Conservation (phyloP, 2,113 vertebrate species). For the Prunella himalayana region DNA sequence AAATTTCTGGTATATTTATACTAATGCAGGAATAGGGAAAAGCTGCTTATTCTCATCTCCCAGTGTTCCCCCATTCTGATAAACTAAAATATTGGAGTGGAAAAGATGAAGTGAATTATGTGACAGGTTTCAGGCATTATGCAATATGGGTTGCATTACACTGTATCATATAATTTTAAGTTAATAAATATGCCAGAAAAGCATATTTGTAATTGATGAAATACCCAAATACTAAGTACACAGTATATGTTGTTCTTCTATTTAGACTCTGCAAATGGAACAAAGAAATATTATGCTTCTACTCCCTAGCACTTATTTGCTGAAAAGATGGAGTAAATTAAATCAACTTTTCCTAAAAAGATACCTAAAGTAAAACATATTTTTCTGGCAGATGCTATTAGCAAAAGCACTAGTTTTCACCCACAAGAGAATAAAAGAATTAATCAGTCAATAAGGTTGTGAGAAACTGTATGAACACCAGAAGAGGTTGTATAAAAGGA, state of each 20-base stretch:
- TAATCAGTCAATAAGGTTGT: constrained; percentile 37
- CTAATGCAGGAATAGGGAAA: neutral
- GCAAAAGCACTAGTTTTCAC: constrained; percentile 22
- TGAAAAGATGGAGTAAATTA: constrained; percentile 48
- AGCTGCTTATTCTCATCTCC: neutral
- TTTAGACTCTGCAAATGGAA: constrained; percentile 17
- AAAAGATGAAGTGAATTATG: constrained; percentile 22
- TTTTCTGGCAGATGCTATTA: constrained; percentile 40
- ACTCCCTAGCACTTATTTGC: neutral
- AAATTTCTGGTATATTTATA: neutral
- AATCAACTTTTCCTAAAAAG: constrained; percentile 44
- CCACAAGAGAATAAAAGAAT: constrained; percentile 47
- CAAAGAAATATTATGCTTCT: constrained; percentile 19
- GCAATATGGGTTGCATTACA: neutral
- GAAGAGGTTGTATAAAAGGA: neutral
- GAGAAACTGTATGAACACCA: neutral
- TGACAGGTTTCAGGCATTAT: neutral
- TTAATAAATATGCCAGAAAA: constrained; percentile 22
- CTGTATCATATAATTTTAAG: neutral
- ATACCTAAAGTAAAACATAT: constrained; percentile 11
- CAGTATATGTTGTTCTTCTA: neutral
- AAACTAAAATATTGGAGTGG: constrained; percentile 27
- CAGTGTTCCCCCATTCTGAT: neutral
- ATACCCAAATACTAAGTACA: constrained; percentile 4
- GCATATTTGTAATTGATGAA: constrained; percentile 44